These are phyloP conservation scores for Trogon melanurus DNA, from an alignment of 2,113 vertebrate genomes.

Conservation along the genomic window DNA sequence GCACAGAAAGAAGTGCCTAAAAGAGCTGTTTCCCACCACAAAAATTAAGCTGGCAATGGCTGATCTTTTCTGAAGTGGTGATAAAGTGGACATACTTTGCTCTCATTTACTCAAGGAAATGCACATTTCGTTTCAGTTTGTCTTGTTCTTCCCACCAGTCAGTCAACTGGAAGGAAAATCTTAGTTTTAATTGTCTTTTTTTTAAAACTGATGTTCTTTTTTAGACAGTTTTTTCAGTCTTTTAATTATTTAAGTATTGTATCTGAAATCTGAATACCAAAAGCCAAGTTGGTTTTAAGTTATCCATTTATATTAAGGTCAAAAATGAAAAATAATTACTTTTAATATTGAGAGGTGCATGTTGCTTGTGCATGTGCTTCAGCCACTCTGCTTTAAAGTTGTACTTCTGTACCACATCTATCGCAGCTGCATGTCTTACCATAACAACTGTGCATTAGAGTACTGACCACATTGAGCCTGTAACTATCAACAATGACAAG, in stretches of 20 bases:
- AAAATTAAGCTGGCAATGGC: neutral
- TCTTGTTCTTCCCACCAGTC: neutral
- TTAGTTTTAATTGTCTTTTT: neutral
- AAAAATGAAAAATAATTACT: neutral
- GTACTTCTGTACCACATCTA: neutral
- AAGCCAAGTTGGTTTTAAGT: neutral
- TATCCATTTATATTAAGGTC: neutral
- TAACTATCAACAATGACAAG: neutral
- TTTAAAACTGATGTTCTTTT: neutral
- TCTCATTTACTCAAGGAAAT: neutral
- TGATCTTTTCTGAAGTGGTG: neutral
- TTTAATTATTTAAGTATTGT: neutral
- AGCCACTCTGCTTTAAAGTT: neutral
- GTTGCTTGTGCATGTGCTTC: neutral
- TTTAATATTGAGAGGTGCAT: neutral
- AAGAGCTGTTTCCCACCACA: neutral
- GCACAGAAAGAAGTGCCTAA: neutral
- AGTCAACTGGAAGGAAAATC: neutral
- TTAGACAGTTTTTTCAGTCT: neutral
- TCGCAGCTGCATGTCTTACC: too few species aligned
- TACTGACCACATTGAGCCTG: neutral
- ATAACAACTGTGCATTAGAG: neutral
- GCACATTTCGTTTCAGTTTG: accelerated
- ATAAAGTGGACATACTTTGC: neutral
- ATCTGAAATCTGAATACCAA: neutral